Evolutionary conservation across 1,140 invertebrate genomes (phyloP).

Genomic region (Procambarus virginalis): DNA sequence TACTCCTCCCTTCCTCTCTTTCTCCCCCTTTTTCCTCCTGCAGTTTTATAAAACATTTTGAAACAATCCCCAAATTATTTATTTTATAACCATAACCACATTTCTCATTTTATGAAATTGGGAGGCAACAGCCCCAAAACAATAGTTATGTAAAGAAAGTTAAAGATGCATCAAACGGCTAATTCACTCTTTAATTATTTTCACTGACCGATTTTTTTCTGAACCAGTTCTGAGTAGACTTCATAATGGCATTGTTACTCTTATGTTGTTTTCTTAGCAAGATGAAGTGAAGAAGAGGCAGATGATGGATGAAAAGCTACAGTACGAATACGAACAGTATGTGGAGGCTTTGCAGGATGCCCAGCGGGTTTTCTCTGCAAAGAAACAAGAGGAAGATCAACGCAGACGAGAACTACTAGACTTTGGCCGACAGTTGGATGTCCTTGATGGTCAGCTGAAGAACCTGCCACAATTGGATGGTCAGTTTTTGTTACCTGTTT

Average conservation of each 20-base stretch:
- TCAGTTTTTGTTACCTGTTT: background rate
- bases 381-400: slow-evolving; percentile 10
- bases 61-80: no score
- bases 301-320: slow-evolving; percentile 74
- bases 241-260: no score
- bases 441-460: slow-evolving; percentile 3
- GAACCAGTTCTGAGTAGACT: no score
- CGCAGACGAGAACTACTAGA: slow-evolving; percentile 9
- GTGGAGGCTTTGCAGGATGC: background rate
- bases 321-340: slow-evolving; percentile 62
- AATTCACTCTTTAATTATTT: no score
- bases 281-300: slow-evolving; percentile 37
- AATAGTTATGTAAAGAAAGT: no score
- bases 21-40: background rate
- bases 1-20: background rate
- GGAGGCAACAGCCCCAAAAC: no score
- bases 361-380: background rate
- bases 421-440: slow-evolving; percentile 1
- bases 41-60: no score
- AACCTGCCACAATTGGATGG: slow-evolving; percentile 24
- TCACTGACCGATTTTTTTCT: no score
- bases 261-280: background rate
- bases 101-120: no score
- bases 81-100: no score
- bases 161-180: no score